Evolutionary conservation across 2,888 invertebrate genomes (phyloP).

Genomic region (Caenorhabditis doughertyi): DNA sequence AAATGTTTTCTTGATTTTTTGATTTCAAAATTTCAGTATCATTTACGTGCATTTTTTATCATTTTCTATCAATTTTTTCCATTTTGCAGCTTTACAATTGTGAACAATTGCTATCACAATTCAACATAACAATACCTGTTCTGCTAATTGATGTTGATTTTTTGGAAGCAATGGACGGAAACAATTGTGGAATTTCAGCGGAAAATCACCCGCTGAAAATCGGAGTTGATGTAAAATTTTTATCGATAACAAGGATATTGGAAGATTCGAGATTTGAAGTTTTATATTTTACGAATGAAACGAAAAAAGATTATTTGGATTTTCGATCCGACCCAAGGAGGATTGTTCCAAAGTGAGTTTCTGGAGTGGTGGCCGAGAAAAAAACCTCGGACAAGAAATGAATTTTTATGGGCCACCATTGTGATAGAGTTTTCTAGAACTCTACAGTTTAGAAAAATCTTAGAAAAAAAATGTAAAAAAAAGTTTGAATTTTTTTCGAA

Average conservation of each 20-base stretch:
- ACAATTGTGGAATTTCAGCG: not conserved
- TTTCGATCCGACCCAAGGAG: conserved; percentile 28
- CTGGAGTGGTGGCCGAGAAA: too few relatives aligned
- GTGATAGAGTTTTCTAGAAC: too few relatives aligned
- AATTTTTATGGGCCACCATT: too few relatives aligned
- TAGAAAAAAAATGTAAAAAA: too few relatives aligned
- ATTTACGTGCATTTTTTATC: too few relatives aligned
- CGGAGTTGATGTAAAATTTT: conserved; percentile 28
- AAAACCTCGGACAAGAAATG: too few relatives aligned
- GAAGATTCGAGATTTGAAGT: conserved; percentile 24
- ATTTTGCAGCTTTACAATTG: not conserved
- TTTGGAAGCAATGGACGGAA: not conserved
- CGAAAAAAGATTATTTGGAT: conserved; percentile 36
- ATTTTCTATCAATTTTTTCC: too few relatives aligned
- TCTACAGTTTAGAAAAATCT: too few relatives aligned
- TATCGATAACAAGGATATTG: conserved; percentile 2
- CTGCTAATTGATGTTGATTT: conserved; percentile 14
- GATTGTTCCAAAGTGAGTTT: conserved; percentile 38
- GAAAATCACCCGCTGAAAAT: conserved; percentile 7
- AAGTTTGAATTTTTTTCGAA: too few relatives aligned
- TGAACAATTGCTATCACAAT: not conserved
- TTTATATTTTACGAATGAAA: conserved; percentile 24
- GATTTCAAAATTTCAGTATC: too few relatives aligned
- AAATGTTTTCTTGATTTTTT: not conserved
- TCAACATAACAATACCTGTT: conserved; percentile 18